Evolutionary conservation across 2,113 vertebrate genomes (phyloP).

Genomic region (Clarias macrocephalus): DNA sequence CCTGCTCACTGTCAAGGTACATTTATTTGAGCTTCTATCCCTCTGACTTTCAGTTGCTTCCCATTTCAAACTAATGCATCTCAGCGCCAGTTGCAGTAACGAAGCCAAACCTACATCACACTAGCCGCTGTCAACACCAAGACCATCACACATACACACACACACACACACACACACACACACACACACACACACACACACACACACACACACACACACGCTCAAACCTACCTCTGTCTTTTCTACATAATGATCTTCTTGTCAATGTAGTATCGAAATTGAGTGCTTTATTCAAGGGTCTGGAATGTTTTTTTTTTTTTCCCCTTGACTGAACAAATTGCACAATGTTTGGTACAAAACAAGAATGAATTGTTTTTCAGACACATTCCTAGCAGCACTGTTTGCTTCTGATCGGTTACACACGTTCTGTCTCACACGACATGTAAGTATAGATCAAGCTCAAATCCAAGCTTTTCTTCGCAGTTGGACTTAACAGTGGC

Average conservation of each 20-base stretch:
- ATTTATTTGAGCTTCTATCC: slow-evolving; percentile 35
- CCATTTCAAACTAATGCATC: slow-evolving; percentile 42
- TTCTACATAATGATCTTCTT: background rate
- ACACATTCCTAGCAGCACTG: background rate
- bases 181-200: slow-evolving; percentile 11
- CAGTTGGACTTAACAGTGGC: background rate
- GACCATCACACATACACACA: background rate
- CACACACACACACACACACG: slow-evolving; percentile 8
- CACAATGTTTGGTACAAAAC: background rate
- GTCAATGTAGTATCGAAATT: background rate
- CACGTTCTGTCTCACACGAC: background rate
- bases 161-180: slow-evolving; percentile 23
- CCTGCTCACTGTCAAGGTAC: slow-evolving; percentile 40
- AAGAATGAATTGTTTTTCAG: background rate
- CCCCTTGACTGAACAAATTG: background rate
- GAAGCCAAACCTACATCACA: slow-evolving; percentile 1
- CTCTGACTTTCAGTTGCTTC: slow-evolving; percentile 31
- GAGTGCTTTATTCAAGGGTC: background rate
- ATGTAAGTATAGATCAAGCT: background rate
- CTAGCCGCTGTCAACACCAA: slow-evolving; percentile 41
- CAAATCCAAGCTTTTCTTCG: background rate
- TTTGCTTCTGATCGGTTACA: background rate
- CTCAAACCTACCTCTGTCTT: slow-evolving; percentile 21
- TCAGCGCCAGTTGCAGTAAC: slow-evolving; percentile 44
- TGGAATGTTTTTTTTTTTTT: background rate